Percentiles rank a stretch among this genome's conserved stretches.
Conservation (phyloP, 2,797 vertebrate species). For the Catharus ustulatus region DNA sequence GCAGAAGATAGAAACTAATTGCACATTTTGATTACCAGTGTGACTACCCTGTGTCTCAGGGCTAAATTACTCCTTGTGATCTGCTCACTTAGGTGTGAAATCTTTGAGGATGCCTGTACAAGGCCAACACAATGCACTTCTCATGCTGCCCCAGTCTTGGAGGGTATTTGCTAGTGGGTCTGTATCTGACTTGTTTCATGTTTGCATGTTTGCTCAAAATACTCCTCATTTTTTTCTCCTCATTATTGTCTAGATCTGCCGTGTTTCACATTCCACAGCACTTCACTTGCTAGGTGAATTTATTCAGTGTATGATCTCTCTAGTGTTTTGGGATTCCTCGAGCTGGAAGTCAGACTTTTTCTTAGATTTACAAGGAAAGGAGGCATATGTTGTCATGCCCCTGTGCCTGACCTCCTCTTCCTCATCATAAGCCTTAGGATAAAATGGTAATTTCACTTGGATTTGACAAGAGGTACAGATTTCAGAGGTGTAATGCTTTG, state of each 20-base stretch:
- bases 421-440: neutral
- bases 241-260: neutral
- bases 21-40: neutral
- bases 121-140: neutral
- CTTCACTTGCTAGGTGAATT: neutral
- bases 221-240: neutral
- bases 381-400: rapidly evolving
- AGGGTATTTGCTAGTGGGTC: neutral
- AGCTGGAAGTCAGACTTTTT: neutral
- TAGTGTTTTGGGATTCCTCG: neutral
- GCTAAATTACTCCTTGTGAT: slow-evolving; percentile 23
- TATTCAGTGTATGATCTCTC: neutral
- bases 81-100: neutral
- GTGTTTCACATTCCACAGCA: neutral
- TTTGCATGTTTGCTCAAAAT: neutral
- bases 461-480: neutral
- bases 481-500: neutral
- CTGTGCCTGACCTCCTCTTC: neutral
- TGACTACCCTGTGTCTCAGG: neutral
- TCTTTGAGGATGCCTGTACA: neutral
- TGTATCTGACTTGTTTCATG: neutral
- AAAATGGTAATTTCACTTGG: neutral
- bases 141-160: neutral
- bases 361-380: neutral
- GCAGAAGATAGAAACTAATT: slow-evolving; percentile 35